phyloP scores from a whole-genome alignment of 2,888 invertebrate genomes.

The Drosophila eohydei region DNA sequence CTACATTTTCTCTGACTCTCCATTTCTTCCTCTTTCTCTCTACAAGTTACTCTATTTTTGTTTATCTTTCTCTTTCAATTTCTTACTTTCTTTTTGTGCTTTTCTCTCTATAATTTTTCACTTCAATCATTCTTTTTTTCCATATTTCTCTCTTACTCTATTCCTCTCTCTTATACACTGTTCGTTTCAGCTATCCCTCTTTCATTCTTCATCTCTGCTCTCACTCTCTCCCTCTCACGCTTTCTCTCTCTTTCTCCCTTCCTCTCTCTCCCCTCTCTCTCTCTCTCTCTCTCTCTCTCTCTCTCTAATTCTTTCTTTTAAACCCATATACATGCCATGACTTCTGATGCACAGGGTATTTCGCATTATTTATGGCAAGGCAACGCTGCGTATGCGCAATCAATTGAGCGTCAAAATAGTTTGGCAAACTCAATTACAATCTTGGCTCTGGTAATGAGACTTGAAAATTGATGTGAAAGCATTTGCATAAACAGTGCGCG shows the following conservation, averaged over 20 bases:
- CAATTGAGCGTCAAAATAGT: slow-evolving; percentile 76
- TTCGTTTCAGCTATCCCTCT: too few relatives aligned
- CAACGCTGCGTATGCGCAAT: slow-evolving; percentile 68
- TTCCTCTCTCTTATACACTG: too few relatives aligned
- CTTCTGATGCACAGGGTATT: slow-evolving; percentile 7
- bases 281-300: background rate
- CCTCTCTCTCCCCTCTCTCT: background rate
- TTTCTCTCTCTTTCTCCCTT: background rate
- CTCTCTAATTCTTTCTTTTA: background rate
- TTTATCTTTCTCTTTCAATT: too few relatives aligned
- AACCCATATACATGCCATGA: background rate
- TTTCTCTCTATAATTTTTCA: background rate
- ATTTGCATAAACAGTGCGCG: slow-evolving; percentile 68
- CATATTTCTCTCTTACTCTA: too few relatives aligned
- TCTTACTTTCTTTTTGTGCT: background rate
- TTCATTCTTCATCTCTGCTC: too few relatives aligned
- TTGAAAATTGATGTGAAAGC: slow-evolving; percentile 68
- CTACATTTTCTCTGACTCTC: too few relatives aligned
- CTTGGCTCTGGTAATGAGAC: slow-evolving; percentile 56
- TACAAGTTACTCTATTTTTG: too few relatives aligned
- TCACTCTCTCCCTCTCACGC: background rate
- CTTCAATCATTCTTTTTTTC: too few relatives aligned
- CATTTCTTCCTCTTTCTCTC: too few relatives aligned
- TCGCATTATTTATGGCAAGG: slow-evolving; percentile 42
- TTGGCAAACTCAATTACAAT: slow-evolving; percentile 73